Evolutionary conservation across 2,797 vertebrate species (phyloP).

Genomic region (Mionectes olivaceus): DNA sequence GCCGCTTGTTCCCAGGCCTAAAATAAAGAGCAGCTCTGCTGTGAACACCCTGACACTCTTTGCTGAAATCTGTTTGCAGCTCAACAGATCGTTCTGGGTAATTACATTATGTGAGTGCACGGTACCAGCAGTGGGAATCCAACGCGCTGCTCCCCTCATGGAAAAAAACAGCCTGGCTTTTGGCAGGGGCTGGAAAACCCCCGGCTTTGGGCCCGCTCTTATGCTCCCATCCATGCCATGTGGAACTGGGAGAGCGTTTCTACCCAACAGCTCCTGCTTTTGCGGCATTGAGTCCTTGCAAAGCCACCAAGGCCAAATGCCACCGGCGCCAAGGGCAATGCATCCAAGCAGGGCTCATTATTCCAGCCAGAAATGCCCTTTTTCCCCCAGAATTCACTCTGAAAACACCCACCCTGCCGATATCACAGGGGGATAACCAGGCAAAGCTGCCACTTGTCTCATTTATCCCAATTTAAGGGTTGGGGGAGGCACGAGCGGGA

Average conservation of each 20-base stretch:
- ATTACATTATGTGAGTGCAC: not conserved
- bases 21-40: slow-evolving; percentile 53
- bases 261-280: not conserved
- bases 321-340: rapidly evolving
- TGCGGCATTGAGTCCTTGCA: rapidly evolving
- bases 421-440: rapidly evolving
- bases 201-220: rapidly evolving
- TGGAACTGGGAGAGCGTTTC: not conserved
- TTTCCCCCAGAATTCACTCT: rapidly evolving
- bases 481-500: rapidly evolving
- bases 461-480: not conserved
- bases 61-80: slow-evolving; percentile 21
- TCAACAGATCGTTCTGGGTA: slow-evolving; percentile 14
- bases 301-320: not conserved
- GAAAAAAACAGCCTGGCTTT: not conserved
- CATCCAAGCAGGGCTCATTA: not conserved
- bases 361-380: not conserved
- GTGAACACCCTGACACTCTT: not conserved
- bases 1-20: slow-evolving; percentile 20
- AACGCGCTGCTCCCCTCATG: not conserved
- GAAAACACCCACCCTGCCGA: not conserved
- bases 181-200: not conserved
- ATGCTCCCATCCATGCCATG: rapidly evolving
- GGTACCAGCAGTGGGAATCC: not conserved
- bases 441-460: not conserved